phyloP scores from a whole-genome alignment of 1,140 invertebrate species.

The Diachasma alloeum region DNA sequence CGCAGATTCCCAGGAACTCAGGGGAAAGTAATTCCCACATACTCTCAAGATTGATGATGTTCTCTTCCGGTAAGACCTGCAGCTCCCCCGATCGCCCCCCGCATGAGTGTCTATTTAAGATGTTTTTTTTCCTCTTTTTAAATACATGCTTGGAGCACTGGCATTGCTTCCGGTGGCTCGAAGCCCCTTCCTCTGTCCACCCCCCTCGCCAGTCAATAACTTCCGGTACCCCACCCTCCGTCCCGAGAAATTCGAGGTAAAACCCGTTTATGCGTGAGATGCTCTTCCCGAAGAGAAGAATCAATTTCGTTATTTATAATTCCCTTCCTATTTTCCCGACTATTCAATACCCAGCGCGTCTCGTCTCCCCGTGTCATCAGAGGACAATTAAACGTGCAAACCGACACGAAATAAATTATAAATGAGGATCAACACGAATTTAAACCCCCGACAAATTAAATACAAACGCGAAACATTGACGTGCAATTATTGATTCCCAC shows the following conservation, averaged over 20 bases:
- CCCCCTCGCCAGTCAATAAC: conserved; percentile 34
- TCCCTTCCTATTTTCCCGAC: neutral
- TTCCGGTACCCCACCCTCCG: conserved; percentile 34
- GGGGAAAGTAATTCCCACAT: neutral
- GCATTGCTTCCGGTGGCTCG: conserved; percentile 54
- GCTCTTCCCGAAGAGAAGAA: conserved; percentile 4
- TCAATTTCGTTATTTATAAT: neutral
- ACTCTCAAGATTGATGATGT: neutral
- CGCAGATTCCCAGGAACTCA: neutral
- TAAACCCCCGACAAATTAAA: too few species aligned
- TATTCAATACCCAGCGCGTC: neutral
- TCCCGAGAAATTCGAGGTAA: neutral
- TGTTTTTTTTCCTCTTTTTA: conserved; percentile 27
- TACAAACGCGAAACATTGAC: too few species aligned
- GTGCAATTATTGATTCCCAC: too few species aligned
- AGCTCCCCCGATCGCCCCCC: neutral
- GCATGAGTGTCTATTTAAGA: neutral
- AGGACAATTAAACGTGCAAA: too few species aligned
- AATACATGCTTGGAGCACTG: conserved; percentile 51
- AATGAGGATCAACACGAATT: too few species aligned
- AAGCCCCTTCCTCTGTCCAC: conserved; percentile 40
- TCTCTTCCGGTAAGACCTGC: neutral
- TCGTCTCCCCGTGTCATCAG: too few species aligned
- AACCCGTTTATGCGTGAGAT: conserved; percentile 19
- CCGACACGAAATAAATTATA: too few species aligned